Evolutionary conservation across 2,113 vertebrate species (phyloP).

Genomic region (Columba janthina): DNA sequence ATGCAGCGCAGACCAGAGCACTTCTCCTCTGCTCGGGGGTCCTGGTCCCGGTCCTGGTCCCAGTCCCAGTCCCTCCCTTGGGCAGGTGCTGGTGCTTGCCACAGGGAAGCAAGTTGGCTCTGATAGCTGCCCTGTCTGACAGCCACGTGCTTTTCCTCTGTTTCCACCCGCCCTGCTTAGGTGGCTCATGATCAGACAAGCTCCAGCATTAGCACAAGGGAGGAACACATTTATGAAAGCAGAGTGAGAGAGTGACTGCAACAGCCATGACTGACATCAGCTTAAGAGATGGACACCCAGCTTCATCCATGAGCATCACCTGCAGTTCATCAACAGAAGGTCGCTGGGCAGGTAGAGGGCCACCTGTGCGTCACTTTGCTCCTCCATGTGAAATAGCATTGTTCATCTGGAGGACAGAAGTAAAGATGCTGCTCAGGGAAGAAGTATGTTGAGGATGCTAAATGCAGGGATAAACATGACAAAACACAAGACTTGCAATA

Average conservation of each 20-base stretch:
- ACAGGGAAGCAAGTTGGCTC: accelerated
- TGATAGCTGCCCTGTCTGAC: background rate
- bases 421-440: background rate
- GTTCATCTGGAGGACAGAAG: background rate
- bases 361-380: background rate
- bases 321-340: background rate
- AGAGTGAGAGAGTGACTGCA: background rate
- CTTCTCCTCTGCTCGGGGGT: background rate
- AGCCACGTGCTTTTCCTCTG: background rate
- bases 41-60: too few species aligned
- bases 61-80: accelerated
- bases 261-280: background rate
- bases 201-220: background rate
- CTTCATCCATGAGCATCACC: background rate
- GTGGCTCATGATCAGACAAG: background rate
- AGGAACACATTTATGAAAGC: background rate
- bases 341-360: accelerated
- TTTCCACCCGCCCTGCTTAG: background rate
- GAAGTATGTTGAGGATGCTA: background rate
- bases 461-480: background rate
- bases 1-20: background rate
- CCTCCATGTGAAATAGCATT: background rate
- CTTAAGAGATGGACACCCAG: background rate
- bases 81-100: background rate
- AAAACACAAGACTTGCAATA: background rate